phyloP scores from a whole-genome alignment of 2,113 vertebrate genomes.

The Pollimyrus isidori region DNA sequence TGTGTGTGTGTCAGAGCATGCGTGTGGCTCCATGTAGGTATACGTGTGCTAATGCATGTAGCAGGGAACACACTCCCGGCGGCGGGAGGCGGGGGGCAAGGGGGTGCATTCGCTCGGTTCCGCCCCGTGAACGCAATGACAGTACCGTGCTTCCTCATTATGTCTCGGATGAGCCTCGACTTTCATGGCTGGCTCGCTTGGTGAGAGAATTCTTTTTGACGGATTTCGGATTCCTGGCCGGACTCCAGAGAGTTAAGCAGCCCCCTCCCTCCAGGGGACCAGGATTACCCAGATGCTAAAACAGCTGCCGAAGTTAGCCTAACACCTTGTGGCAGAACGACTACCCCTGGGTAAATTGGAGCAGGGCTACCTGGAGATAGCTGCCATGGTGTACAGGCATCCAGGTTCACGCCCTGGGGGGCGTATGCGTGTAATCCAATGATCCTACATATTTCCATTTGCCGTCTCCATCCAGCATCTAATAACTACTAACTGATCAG shows the following conservation, averaged over 20 bases:
- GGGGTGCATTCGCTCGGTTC: slow-evolving; percentile 20
- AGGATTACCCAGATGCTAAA: slow-evolving; percentile 18
- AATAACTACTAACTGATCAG: background rate
- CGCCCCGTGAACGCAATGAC: slow-evolving; percentile 26
- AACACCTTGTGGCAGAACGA: slow-evolving; percentile 11
- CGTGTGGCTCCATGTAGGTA: background rate
- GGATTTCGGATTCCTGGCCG: slow-evolving; percentile 21
- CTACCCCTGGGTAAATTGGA: background rate
- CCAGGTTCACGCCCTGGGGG: background rate
- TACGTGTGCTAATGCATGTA: slow-evolving; percentile 10
- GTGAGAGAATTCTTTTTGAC: slow-evolving; percentile 35
- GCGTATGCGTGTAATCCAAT: background rate
- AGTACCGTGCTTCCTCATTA: slow-evolving; percentile 30
- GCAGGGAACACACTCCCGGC: background rate
- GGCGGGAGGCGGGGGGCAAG: background rate
- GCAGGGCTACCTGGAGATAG: background rate
- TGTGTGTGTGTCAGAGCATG: background rate
- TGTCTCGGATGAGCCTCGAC: slow-evolving; percentile 34
- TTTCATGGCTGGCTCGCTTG: slow-evolving; percentile 34
- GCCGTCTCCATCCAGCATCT: background rate
- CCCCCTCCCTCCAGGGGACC: background rate
- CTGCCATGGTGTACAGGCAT: background rate
- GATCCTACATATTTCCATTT: background rate
- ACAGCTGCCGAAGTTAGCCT: slow-evolving; percentile 7
- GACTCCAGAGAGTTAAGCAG: background rate